Percentiles rank a stretch among this genome's conserved stretches.
These are phyloP conservation scores for Schlechtendalia chinensis DNA, from an alignment of 1,140 invertebrate genomes.

Conservation along the genomic window DNA sequence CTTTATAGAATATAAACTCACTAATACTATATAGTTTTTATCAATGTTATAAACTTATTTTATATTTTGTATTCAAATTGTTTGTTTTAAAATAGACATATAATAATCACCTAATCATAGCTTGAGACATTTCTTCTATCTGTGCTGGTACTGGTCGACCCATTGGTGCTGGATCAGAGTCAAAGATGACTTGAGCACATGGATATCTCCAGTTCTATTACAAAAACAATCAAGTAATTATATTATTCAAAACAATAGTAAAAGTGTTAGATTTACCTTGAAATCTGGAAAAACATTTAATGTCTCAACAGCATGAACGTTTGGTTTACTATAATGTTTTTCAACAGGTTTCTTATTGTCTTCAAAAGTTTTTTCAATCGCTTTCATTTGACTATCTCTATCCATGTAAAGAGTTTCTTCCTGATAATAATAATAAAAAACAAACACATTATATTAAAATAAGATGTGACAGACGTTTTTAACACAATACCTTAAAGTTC, in stretches of 20 bases:
- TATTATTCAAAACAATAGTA: background rate
- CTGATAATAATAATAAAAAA: constrained; percentile 52
- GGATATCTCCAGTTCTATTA: constrained; percentile 89
- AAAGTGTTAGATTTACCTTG: constrained; percentile 60
- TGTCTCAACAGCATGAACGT: constrained; percentile 87
- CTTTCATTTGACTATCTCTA: constrained; percentile 93
- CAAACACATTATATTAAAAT: background rate
- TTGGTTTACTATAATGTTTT: constrained; percentile 93
- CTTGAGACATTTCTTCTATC: constrained; percentile 96
- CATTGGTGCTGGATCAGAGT: constrained; percentile 88
- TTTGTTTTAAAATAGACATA: too few species aligned
- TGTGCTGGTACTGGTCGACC: constrained; percentile 80
- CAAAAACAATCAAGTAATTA: background rate
- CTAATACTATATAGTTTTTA: too few species aligned
- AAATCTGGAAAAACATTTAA: constrained; percentile 93
- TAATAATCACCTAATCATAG: constrained; percentile 81
- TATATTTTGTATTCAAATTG: too few species aligned
- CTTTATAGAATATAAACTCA: too few species aligned
- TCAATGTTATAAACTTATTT: too few species aligned
- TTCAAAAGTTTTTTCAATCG: constrained; percentile 97
- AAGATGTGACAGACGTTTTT: background rate
- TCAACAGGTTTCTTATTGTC: constrained; percentile 83
- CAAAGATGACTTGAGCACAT: constrained; percentile 97
- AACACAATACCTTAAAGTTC: constrained; percentile 68
- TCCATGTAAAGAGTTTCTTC: constrained; percentile 96